Conservation (phyloP, 2,113 vertebrate species). For the Poeciliopsis occidentalis region DNA sequence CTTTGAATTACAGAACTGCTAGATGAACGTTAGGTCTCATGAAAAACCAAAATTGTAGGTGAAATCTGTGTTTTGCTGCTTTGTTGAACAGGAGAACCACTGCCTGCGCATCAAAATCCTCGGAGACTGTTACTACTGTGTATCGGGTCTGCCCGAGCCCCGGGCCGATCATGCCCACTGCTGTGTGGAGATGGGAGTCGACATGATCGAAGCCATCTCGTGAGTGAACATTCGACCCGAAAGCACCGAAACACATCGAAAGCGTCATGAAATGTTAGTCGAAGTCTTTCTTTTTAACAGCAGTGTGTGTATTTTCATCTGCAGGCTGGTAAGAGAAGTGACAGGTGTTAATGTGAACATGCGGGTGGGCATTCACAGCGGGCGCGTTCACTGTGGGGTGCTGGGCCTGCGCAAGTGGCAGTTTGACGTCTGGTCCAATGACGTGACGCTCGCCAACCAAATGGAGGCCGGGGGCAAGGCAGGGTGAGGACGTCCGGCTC, state of each 20-base stretch:
- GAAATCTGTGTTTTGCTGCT: conserved; percentile 15
- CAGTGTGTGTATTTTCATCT: conserved; percentile 2
- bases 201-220: conserved; percentile 99
- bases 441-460: conserved; percentile 94
- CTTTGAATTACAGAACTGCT: not conserved
- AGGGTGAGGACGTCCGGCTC: conserved; percentile 77
- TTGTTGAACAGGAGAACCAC: conserved; percentile 88
- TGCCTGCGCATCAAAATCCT: conserved; percentile 97
- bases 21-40: conserved; percentile 5
- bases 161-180: conserved; percentile 95
- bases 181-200: conserved; percentile 97
- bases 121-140: conserved; percentile 97
- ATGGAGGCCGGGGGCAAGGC: conserved; percentile 96
- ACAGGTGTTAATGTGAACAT: conserved; percentile 97
- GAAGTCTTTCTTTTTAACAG: conserved; percentile 1
- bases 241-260: not conserved
- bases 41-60: conserved; percentile 1
- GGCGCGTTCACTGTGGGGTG: conserved; percentile 93
- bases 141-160: conserved; percentile 92
- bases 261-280: not conserved
- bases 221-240: conserved; percentile 73
- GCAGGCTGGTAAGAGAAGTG: conserved; percentile 94
- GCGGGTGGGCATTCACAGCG: conserved; percentile 96
- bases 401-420: conserved; percentile 96
- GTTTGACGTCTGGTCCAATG: conserved; percentile 97